Conservation (phyloP, 2,797 vertebrate genomes). For the Etheostoma nigrum region DNA sequence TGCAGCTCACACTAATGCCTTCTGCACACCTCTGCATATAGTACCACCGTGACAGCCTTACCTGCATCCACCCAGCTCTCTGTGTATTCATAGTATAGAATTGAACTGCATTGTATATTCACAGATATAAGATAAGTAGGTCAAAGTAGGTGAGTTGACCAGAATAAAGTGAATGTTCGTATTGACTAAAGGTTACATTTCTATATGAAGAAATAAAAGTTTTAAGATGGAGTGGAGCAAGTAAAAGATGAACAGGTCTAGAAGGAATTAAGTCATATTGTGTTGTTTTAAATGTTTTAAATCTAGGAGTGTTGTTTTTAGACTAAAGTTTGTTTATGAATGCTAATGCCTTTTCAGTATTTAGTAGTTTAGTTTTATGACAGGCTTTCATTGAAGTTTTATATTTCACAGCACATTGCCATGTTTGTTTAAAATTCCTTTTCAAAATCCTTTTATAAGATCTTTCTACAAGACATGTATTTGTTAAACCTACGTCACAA, state of each 20-base stretch:
- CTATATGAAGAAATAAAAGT: slow-evolving; percentile 25
- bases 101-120: slow-evolving; percentile 30
- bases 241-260: slow-evolving; percentile 7
- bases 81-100: slow-evolving; percentile 43
- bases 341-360: slow-evolving; percentile 59
- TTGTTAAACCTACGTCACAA: slow-evolving; percentile 8
- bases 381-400: slow-evolving; percentile 21
- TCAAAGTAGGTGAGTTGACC: slow-evolving; percentile 5
- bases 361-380: slow-evolving; percentile 1
- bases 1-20: slow-evolving; percentile 75
- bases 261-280: slow-evolving; percentile 30
- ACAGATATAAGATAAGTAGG: slow-evolving; percentile 49
- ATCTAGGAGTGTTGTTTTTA: slow-evolving; percentile 7
- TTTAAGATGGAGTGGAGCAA: slow-evolving; percentile 23
- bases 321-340: not conserved
- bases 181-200: slow-evolving; percentile 40
- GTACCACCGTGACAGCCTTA: slow-evolving; percentile 45
- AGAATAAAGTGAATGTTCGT: slow-evolving; percentile 11
- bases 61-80: slow-evolving; percentile 45
- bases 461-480: slow-evolving; percentile 46
- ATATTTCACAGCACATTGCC: slow-evolving; percentile 42
- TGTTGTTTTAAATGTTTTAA: slow-evolving; percentile 32
- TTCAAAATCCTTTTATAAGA: slow-evolving; percentile 29
- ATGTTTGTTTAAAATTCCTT: slow-evolving; percentile 10
- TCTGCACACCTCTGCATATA: slow-evolving; percentile 41